phyloP scores from a whole-genome alignment of 2,888 invertebrate species.

The Cyaniris semiargus region DNA sequence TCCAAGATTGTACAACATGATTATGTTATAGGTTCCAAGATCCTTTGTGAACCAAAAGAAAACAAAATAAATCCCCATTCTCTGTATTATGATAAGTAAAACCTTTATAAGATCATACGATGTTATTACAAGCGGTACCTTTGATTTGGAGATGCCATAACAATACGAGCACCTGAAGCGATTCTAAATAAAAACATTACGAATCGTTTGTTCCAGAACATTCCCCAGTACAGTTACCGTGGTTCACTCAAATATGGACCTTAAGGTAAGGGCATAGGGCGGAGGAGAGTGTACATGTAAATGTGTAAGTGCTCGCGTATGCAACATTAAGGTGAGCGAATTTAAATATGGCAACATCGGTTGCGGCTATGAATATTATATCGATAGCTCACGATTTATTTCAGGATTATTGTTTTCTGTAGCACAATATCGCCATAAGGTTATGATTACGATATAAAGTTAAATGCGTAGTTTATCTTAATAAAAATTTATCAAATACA shows the following conservation, averaged over 20 bases:
- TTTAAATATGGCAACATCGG: constrained; percentile 77
- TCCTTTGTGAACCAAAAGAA: not conserved
- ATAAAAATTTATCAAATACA: no score
- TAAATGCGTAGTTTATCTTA: no score
- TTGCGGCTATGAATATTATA: constrained; percentile 70
- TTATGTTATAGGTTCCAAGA: not conserved
- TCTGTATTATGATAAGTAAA: constrained; percentile 7
- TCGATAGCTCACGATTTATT: constrained; percentile 53
- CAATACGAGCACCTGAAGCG: constrained; percentile 28
- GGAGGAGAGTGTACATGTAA: no score
- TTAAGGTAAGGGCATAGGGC: constrained; percentile 45
- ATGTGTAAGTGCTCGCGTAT: constrained; percentile 58
- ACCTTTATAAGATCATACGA: not conserved
- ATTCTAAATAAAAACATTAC: constrained; percentile 78
- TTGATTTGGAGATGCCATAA: constrained; percentile 37
- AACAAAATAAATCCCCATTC: not conserved
- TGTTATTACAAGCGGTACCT: constrained; percentile 31
- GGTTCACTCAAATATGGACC: constrained; percentile 42
- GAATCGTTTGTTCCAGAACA: constrained; percentile 72
- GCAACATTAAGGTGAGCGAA: constrained; percentile 79
- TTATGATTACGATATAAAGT: not conserved
- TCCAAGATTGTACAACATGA: not conserved
- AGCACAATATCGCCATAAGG: not conserved
- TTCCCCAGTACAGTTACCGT: constrained; percentile 49
- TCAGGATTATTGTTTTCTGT: constrained; percentile 22